phyloP scores from a whole-genome alignment of 2,888 invertebrate species.

The Eristalinus aeneus region DNA sequence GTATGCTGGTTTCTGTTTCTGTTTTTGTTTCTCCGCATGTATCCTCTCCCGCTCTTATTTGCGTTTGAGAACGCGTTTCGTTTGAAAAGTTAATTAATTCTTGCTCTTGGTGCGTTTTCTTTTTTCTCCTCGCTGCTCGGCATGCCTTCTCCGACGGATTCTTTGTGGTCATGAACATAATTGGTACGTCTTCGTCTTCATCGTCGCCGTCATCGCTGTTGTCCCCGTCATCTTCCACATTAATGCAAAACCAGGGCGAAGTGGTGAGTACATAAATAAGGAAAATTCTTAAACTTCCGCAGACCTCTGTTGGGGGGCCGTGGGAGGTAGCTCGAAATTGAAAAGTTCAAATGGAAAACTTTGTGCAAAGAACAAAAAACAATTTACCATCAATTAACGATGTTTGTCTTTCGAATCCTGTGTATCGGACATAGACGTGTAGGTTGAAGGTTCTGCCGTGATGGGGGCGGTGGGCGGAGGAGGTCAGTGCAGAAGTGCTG shows the following conservation, averaged over 20 bases:
- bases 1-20: conserved; percentile 70
- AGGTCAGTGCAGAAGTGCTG: background rate
- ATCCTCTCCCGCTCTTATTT: conserved; percentile 6
- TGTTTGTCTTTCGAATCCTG: conserved; percentile 51
- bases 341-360: conserved; percentile 63
- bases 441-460: background rate
- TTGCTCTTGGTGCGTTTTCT: conserved; percentile 17
- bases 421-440: background rate
- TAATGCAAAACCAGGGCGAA: conserved; percentile 76
- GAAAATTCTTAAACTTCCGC: conserved; percentile 11
- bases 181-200: conserved; percentile 32
- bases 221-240: background rate
- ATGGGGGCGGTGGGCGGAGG: background rate
- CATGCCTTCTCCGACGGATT: conserved; percentile 45
- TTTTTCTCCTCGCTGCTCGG: conserved; percentile 2
- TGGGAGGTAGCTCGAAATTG: conserved; percentile 7
- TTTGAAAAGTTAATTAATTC: conserved; percentile 61
- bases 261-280: conserved; percentile 76
- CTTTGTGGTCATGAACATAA: conserved; percentile 53
- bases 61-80: background rate
- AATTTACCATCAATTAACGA: conserved; percentile 62
- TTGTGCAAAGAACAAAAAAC: conserved; percentile 59
- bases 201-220: conserved; percentile 6
- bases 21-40: background rate
- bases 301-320: background rate